Evolutionary conservation across 2,797 vertebrate species (phyloP), one percentile per base, ranked within the genome.

Genomic region (Scleropages formosus): DNA sequence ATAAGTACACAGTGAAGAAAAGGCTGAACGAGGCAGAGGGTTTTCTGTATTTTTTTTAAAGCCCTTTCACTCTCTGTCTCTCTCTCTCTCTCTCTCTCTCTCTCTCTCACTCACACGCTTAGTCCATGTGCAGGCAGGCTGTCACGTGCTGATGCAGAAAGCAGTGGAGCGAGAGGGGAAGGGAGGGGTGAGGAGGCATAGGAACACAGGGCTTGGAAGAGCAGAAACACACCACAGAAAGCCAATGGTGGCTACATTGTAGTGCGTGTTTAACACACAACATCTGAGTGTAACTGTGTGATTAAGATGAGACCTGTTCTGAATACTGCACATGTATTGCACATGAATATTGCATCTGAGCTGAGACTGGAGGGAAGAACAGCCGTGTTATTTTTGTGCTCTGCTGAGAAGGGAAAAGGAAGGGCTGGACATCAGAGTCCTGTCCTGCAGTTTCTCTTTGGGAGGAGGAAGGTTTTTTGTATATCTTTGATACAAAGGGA

Each of bases 121-220:
- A 62, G 89, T 88, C 88, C 91, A 93, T 92, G 92, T 93, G 92
- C 91, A 75, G 89, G 80, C 77, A 76, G 83, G 85, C 71, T 78
- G 83, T 93, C 92, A 93, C 92, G 90, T 93, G 92, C 90, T 70
- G 84, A 84, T 91, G 92, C 91, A 90, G 90, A 89, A 83, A 87
- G 87, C 86, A 86, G 78, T 74, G 56, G 81, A 81, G 79, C 75
- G 69, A 77, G 76, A 80, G 78, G 78, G 64, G 73, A 74, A 82
- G 78, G 80, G 80, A 76, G 63, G 77, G 18, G 18, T 15, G 58
- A 16, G 4, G 59, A 74, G 39, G 70, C 63, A 65, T 70, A 26
- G 60, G 64, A 46, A 64, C 39, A 73, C 63, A 9, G 10, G 75
- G 69, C 13, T 24, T 27, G 44, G 63, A 64, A 62, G 70, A 64